Conservation (phyloP, 2,113 vertebrate genomes). For the Athene noctua region DNA sequence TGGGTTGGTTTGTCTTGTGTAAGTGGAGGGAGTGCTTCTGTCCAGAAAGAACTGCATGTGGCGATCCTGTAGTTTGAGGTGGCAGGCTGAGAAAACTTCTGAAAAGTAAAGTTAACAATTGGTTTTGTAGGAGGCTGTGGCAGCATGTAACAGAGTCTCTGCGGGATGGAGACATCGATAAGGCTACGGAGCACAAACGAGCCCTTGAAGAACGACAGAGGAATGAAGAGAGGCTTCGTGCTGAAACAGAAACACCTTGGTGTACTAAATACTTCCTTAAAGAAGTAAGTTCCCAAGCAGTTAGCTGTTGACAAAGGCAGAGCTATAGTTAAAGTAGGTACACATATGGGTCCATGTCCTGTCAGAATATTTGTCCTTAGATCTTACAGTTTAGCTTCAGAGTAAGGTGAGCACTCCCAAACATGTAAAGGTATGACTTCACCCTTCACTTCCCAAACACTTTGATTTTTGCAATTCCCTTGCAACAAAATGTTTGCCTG, state of each 20-base stretch:
- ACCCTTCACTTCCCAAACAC: background rate
- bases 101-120: background rate
- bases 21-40: background rate
- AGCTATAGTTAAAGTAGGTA: background rate
- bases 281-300: conserved; percentile 76
- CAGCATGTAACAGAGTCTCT: conserved; percentile 89
- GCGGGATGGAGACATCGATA: conserved; percentile 89
- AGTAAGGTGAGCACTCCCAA: background rate
- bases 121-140: conserved; percentile 85
- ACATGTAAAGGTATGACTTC: background rate
- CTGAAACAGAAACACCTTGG: conserved; percentile 87
- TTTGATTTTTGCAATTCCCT: background rate
- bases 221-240: conserved; percentile 87
- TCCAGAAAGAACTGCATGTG: background rate
- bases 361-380: background rate
- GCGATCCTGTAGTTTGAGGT: background rate
- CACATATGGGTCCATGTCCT: background rate
- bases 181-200: conserved; percentile 93
- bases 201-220: conserved; percentile 91
- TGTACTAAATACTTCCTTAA: conserved; percentile 89
- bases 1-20: background rate
- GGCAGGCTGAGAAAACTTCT: background rate
- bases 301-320: background rate
- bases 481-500: background rate
- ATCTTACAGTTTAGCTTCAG: background rate